phyloP scores from a whole-genome alignment of 2,113 vertebrate genomes.

The Carassius auratus region DNA sequence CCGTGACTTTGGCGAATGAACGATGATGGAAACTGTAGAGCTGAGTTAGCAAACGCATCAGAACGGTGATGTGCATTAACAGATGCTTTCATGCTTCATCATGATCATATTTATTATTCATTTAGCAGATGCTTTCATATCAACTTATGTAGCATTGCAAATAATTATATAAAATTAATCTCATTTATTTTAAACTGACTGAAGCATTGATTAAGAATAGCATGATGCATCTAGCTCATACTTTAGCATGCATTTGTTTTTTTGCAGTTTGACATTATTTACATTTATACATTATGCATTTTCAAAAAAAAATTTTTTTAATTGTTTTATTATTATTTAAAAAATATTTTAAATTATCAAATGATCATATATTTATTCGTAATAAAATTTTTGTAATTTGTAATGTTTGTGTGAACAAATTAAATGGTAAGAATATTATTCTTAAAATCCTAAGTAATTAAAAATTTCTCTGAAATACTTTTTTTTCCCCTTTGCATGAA shows the following conservation, averaged over 20 bases:
- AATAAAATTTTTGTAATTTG: too few species aligned
- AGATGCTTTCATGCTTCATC: neutral
- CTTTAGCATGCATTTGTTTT: neutral
- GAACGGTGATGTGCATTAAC: neutral
- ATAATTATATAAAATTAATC: neutral
- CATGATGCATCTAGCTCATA: neutral
- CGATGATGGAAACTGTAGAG: neutral
- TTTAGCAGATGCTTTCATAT: neutral
- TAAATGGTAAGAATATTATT: neutral
- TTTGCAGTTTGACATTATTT: too few species aligned
- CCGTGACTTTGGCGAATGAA: neutral
- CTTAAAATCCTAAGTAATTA: neutral
- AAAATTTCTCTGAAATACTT: neutral
- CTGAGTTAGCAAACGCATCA: neutral
- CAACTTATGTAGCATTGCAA: neutral
- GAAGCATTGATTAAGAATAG: neutral
- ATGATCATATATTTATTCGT: too few species aligned
- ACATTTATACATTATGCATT: too few species aligned
- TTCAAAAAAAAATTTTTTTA: too few species aligned
- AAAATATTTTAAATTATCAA: too few species aligned
- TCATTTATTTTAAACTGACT: neutral
- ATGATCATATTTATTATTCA: neutral
- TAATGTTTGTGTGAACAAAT: neutral
- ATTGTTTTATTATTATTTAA: too few species aligned
- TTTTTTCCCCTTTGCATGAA: neutral